phyloP scores from a whole-genome alignment of 2,113 vertebrate species.

The Bubo blakistoni region DNA sequence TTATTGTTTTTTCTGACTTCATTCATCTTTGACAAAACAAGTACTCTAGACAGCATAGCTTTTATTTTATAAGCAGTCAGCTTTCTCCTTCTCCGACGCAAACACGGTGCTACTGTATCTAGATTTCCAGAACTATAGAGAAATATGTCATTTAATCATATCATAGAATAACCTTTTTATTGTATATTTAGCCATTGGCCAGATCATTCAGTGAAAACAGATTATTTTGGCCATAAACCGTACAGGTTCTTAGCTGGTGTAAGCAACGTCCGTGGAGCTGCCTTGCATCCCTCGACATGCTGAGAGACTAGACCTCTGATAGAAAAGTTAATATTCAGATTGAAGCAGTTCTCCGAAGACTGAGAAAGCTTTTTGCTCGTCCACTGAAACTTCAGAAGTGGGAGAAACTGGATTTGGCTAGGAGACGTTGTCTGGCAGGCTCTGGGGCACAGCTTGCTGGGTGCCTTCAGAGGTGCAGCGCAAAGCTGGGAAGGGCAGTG shows the following conservation, averaged over 20 bases:
- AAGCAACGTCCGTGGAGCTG: neutral
- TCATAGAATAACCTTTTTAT: neutral
- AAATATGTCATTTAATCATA: neutral
- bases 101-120: neutral
- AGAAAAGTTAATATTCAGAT: neutral
- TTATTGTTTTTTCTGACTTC: neutral
- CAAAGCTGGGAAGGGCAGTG: neutral
- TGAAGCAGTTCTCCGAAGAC: neutral
- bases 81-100: neutral
- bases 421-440: neutral
- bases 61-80: neutral
- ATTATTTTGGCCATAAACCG: neutral
- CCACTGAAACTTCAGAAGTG: neutral
- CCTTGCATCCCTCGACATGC: fast-evolving
- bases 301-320: neutral
- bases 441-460: neutral
- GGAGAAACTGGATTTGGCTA: neutral
- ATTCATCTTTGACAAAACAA: neutral
- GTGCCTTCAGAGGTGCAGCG: neutral
- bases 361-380: neutral
- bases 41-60: neutral
- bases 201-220: neutral
- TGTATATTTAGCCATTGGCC: neutral
- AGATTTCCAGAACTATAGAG: neutral
- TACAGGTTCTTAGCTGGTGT: neutral